These are phyloP conservation scores for Caprella mutica DNA, from an alignment of 2,888 invertebrate genomes.

Conservation along the genomic window DNA sequence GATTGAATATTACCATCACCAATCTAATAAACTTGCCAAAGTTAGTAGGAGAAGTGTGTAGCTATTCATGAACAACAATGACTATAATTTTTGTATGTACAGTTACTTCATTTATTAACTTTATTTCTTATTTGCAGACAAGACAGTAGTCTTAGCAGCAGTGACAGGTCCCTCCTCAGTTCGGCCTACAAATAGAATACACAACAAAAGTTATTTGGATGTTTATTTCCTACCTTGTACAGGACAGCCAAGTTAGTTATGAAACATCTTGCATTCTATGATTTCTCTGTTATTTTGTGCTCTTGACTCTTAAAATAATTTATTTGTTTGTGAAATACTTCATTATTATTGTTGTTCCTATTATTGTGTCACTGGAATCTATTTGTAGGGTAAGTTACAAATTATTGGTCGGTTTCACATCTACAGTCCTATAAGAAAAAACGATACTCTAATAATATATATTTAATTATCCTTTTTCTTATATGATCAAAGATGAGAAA, in stretches of 20 bases:
- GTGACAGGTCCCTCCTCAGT: slow-evolving; percentile 1
- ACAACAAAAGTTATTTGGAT: slow-evolving; percentile 7
- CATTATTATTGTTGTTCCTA: background rate
- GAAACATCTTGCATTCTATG: background rate
- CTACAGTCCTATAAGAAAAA: background rate
- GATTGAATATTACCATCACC: too few species aligned
- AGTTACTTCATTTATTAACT: too few species aligned
- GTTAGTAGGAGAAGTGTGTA: too few species aligned
- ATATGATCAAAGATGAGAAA: too few species aligned
- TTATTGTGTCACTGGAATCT: too few species aligned
- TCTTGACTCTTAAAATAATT: too few species aligned
- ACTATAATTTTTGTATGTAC: too few species aligned
- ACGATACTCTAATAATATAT: too few species aligned
- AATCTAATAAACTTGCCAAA: too few species aligned
- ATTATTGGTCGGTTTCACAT: background rate
- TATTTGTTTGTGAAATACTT: background rate
- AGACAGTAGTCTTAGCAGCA: background rate
- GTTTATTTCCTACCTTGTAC: slow-evolving; percentile 5
- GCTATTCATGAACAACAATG: too few species aligned
- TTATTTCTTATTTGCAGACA: background rate
- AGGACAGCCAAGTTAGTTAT: slow-evolving; percentile 2
- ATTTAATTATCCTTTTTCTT: too few species aligned
- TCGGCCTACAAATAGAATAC: background rate
- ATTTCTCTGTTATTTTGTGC: background rate
- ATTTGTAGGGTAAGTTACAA: too few species aligned